Evolutionary conservation across 2,797 vertebrate genomes (phyloP).

Genomic region (Leptodactylus fallax): DNA sequence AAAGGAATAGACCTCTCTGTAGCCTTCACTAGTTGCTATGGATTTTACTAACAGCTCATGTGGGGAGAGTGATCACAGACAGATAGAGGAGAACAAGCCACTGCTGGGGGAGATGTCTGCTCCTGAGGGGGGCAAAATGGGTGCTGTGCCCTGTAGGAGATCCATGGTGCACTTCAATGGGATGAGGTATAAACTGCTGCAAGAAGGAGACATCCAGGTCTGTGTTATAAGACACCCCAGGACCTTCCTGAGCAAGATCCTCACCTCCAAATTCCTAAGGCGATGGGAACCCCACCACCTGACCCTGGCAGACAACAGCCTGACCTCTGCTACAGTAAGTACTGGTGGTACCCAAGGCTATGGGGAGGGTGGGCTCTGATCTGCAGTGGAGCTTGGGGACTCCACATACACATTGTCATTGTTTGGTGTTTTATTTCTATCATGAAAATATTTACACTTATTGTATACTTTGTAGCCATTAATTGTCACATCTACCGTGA

Average conservation of each 20-base stretch:
- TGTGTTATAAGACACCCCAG: conserved; percentile 95
- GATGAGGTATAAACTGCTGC: conserved; percentile 97
- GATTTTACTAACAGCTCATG: conserved; percentile 84
- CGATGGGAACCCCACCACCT: conserved; percentile 98
- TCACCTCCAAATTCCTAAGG: conserved; percentile 95
- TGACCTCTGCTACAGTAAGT: conserved; percentile 95
- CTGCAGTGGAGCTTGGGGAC: neutral
- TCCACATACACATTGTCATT: neutral
- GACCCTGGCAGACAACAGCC: conserved; percentile 90
- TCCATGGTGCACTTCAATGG: conserved; percentile 87
- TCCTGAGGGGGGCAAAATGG: conserved; percentile 80
- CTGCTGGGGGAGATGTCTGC: conserved; percentile 88
- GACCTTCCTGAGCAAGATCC: conserved; percentile 98
- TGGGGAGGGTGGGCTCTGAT: neutral
- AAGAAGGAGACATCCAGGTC: conserved; percentile 98
- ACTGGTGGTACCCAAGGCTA: neutral
- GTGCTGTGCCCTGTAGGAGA: conserved; percentile 87
- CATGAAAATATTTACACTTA: neutral
- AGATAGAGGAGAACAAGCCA: conserved; percentile 93
- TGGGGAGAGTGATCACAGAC: conserved; percentile 84
- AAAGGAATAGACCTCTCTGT: neutral
- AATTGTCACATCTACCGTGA: neutral
- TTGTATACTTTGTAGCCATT: neutral
- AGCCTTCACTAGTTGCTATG: conserved; percentile 76
- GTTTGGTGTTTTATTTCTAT: neutral